Percentiles rank a stretch among this genome's conserved stretches.
Evolutionary conservation across 2,797 vertebrate species (phyloP).

Genomic region (Pangasius djambal): DNA sequence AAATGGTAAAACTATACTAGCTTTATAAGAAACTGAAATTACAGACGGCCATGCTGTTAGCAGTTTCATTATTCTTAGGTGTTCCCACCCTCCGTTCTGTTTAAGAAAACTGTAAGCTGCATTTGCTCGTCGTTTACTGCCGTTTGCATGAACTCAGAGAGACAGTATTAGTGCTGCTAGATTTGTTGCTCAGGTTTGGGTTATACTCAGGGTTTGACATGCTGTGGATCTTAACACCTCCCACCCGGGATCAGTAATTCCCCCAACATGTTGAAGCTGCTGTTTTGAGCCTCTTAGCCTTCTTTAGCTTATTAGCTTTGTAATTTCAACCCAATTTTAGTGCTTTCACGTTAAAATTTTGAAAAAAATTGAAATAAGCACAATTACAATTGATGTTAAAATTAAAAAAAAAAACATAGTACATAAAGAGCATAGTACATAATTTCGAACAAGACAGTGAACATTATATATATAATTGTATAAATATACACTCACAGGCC

Average conservation of each 20-base stretch:
- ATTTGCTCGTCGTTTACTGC: too few relatives aligned
- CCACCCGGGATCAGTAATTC: too few relatives aligned
- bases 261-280: neutral
- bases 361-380: neutral
- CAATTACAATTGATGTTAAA: neutral
- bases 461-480: neutral
- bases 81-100: neutral
- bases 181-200: neutral
- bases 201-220: neutral
- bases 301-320: neutral
- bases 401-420: neutral
- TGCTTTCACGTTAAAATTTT: neutral
- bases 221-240: too few relatives aligned
- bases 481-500: neutral
- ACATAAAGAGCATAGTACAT: neutral
- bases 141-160: too few relatives aligned
- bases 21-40: neutral
- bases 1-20: neutral
- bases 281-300: neutral
- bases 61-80: neutral
- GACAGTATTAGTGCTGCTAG: neutral
- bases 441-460: neutral
- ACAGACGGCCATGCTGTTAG: neutral
- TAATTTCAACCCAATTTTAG: neutral
- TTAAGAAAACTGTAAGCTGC: neutral